Evolutionary conservation across 92 coral and sea anemone genomes (phyloP), one percentile per base, ranked within the genome.

Genomic region (Umimayanthus chanpuru): DNA sequence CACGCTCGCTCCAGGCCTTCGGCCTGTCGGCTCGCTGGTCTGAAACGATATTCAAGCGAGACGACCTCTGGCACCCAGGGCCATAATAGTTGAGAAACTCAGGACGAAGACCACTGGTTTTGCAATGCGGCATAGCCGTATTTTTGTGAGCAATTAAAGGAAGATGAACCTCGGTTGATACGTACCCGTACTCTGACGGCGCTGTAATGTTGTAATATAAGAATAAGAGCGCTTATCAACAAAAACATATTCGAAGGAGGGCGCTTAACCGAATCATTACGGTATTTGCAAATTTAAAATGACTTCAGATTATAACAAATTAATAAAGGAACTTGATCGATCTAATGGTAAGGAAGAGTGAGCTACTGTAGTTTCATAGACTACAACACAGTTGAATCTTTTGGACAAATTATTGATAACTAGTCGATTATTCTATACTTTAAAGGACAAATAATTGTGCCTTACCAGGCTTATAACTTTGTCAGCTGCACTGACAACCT

Each of bases 381-480:
- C 68, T 61, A 16, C 26, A 61, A 61, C 9, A 61, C 1, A 61
- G 21, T 5, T 61, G 26, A 20, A 3, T 61, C n/a, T 21, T 3
- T 61, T 61, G 23, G 18, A 14, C 5, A 56, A 56, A 73, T 39
- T 73, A 23, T 20, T 73, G 43, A 29, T 12, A 23, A 73, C n/a
- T 7, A 9, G 23, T 73, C 30, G 25, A 73, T 20, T 56, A 15
- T 14, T 56, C 18, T 56, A 56, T 2, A 14, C 2, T 43, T 5
- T 1, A 6, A 81, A 81, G 36, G 9, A 12, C 28, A 81, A 23
- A 41, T 16, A 58, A 26, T 8, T 0, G 21, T 25, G 43, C 12
- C 98, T 90, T 89, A 97, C 99, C 99, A 96, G 89, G 81, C 87
- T 82, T 68, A 94, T 68, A 76, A 95, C 90, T 79, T 91, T 92